Percentiles rank a stretch among this genome's conserved stretches.
These are phyloP conservation scores for Varroa destructor DNA, from an alignment of 1,140 invertebrate species.

Conservation along the genomic window DNA sequence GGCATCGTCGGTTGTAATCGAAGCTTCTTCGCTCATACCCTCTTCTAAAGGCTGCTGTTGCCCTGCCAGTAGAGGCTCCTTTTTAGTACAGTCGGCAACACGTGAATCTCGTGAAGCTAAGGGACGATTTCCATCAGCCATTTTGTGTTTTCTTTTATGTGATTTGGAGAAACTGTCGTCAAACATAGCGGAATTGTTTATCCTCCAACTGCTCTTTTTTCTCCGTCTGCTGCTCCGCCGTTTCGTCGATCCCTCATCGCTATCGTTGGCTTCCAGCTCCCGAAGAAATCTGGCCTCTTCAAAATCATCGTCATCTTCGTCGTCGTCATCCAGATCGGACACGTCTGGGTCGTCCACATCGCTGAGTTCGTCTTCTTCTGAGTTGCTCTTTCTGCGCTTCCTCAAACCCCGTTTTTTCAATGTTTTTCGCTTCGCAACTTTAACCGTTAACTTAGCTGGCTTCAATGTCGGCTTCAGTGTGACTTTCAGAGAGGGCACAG, in stretches of 20 bases:
- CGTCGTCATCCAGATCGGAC: conserved; percentile 14
- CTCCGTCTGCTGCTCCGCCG: too few species aligned
- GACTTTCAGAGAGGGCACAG: too few species aligned
- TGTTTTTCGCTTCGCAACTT: conserved; percentile 2
- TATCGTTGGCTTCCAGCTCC: conserved; percentile 7
- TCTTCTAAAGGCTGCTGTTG: neutral
- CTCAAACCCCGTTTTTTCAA: conserved; percentile 10
- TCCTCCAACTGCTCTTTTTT: too few species aligned
- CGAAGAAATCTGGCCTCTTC: neutral
- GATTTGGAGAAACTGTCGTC: too few species aligned
- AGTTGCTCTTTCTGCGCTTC: conserved; percentile 27
- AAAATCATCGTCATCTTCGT: conserved; percentile 17
- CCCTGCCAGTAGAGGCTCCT: neutral
- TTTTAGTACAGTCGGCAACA: too few species aligned
- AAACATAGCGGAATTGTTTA: too few species aligned
- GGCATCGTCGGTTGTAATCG: neutral
- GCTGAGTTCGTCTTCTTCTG: conserved; percentile 10
- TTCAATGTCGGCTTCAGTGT: too few species aligned
- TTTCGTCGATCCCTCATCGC: neutral
- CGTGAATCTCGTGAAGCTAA: too few species aligned
- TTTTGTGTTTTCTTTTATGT: too few species aligned
- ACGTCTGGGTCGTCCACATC: conserved; percentile 12
- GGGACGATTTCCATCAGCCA: too few species aligned
- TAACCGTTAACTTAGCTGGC: too few species aligned
- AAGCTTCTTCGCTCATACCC: neutral